A percentile compares a stretch with the other conserved stretches of the same genome.
Conservation (phyloP, 2,797 vertebrate species). For the Poecilia velifera region DNA sequence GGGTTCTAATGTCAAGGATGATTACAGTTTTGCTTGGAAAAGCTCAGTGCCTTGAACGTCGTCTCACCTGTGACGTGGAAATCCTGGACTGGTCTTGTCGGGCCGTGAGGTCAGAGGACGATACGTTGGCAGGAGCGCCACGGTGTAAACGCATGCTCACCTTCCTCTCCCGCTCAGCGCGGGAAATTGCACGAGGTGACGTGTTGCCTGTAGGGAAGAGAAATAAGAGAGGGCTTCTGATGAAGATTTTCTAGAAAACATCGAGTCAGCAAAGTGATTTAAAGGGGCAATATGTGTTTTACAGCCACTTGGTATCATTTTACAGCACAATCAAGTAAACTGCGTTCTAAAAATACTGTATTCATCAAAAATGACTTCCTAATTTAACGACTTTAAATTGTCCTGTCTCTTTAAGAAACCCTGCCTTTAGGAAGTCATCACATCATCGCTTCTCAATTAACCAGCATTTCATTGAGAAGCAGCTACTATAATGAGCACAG, state of each 20-base stretch:
- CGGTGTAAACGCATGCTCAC: constrained; percentile 97
- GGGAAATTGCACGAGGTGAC: constrained; percentile 93
- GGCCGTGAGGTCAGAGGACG: constrained; percentile 94
- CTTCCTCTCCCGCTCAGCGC: constrained; percentile 95
- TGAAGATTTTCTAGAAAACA: not conserved
- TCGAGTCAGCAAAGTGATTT: not conserved
- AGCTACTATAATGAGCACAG: too few species aligned
- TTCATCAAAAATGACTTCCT: too few species aligned
- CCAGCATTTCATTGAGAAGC: too few species aligned
- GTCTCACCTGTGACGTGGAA: constrained; percentile 91
- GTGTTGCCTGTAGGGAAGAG: constrained; percentile 85
- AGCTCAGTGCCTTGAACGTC: not conserved
- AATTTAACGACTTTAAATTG: too few species aligned
- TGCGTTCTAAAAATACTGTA: too few species aligned
- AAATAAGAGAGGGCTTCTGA: not conserved
- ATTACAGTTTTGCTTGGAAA: not conserved
- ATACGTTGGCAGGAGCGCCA: constrained; percentile 93
- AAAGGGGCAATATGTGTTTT: too few species aligned
- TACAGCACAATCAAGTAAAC: too few species aligned
- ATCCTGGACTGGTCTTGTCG: constrained; percentile 94
- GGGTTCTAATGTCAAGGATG: not conserved
- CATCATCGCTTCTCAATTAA: too few species aligned
- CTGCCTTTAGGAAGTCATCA: too few species aligned
- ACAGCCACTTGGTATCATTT: too few species aligned
- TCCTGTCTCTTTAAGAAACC: too few species aligned